phyloP scores from a whole-genome alignment of 2,797 vertebrate species.

The Moxostoma hubbsi region DNA sequence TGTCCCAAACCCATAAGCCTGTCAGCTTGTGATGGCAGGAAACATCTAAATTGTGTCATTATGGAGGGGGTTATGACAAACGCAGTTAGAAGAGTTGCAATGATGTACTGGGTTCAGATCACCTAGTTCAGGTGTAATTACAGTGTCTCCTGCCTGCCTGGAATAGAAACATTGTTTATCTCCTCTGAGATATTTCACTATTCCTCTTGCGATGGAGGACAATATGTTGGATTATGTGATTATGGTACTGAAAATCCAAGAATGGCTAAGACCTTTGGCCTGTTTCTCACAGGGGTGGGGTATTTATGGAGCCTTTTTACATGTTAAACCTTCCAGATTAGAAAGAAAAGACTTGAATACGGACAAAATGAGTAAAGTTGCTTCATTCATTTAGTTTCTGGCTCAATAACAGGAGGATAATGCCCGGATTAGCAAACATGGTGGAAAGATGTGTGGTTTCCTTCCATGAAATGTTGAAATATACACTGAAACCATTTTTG shows the following conservation, averaged over 20 bases:
- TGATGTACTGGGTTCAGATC: constrained; percentile 68
- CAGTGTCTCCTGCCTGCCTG: constrained; percentile 57
- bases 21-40: constrained; percentile 73
- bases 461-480: constrained; percentile 67
- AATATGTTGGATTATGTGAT: constrained; percentile 45
- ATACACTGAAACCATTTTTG: constrained; percentile 69
- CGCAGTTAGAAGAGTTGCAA: constrained; percentile 57
- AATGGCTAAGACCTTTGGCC: constrained; percentile 27
- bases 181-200: constrained; percentile 56
- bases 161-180: constrained; percentile 27
- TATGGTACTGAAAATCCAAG: constrained; percentile 50
- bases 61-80: constrained; percentile 73
- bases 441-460: constrained; percentile 63
- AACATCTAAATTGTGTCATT: constrained; percentile 81
- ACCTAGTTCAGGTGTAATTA: constrained; percentile 67
- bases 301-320: constrained; percentile 61
- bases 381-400: constrained; percentile 69
- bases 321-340: constrained; percentile 67
- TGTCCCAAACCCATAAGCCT: constrained; percentile 30
- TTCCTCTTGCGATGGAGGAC: constrained; percentile 55
- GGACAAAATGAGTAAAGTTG: constrained; percentile 69
- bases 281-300: constrained; percentile 42
- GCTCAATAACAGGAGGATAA: constrained; percentile 78
- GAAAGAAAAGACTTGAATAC: constrained; percentile 68
- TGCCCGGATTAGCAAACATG: constrained; percentile 70